Conservation (phyloP, 2,888 invertebrate genomes). For the Ormyrus labotus region DNA sequence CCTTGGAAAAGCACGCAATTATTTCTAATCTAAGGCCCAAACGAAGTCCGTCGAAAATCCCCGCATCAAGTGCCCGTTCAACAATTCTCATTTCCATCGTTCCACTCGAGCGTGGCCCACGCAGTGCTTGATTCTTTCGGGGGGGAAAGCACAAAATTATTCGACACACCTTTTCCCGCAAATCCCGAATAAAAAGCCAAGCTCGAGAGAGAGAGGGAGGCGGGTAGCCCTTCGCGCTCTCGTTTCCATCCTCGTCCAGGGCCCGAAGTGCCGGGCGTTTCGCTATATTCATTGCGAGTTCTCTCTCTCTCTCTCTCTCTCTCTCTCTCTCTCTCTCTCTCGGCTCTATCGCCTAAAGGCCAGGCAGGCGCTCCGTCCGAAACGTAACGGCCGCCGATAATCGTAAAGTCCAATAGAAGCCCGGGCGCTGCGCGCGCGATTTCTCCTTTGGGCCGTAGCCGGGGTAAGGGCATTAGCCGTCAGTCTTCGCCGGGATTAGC, state of each 20-base stretch:
- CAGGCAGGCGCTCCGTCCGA: conserved; percentile 12
- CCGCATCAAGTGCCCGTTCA: too few species aligned
- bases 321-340: not conserved
- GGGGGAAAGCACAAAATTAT: conserved; percentile 1
- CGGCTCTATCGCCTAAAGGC: too few species aligned
- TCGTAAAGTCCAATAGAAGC: conserved; percentile 56
- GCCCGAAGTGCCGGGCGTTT: conserved; percentile 16
- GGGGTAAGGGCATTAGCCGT: conserved; percentile 41
- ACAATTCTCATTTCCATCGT: too few species aligned
- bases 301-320: not conserved
- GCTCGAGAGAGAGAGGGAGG: not conserved
- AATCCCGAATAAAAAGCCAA: conserved; percentile 40
- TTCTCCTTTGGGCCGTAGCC: conserved; percentile 39
- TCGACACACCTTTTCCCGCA: conserved; percentile 35
- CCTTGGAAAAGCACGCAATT: too few species aligned
- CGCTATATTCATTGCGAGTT: conserved; percentile 47
- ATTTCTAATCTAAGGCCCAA: too few species aligned
- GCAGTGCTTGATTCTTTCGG: too few species aligned
- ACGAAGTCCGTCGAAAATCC: too few species aligned
- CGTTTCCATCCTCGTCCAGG: not conserved
- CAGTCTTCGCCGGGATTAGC: conserved; percentile 46
- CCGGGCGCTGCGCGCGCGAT: conserved; percentile 27
- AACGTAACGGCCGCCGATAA: conserved; percentile 56
- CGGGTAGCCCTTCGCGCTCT: not conserved
- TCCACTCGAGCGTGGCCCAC: too few species aligned